Percentiles rank a stretch among this genome's conserved stretches.
phyloP scores from a whole-genome alignment of 2,888 invertebrate genomes.

The Eupelmus urozonus region DNA sequence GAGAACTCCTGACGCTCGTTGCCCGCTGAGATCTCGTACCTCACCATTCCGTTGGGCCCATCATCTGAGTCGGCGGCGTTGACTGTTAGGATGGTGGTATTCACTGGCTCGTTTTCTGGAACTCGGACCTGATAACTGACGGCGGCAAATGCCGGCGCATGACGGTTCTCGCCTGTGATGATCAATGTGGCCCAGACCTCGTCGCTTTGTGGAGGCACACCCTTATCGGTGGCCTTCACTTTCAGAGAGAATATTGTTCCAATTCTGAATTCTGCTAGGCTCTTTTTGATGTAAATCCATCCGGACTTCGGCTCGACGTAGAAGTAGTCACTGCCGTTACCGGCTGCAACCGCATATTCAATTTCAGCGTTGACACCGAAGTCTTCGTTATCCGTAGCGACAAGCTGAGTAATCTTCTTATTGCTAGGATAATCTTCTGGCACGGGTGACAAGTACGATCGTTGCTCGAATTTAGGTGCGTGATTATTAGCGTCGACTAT shows the following conservation, averaged over 20 bases:
- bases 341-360: slow-evolving; percentile 85
- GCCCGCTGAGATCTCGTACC: slow-evolving; percentile 90
- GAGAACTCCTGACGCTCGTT: slow-evolving; percentile 89
- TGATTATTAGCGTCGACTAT: slow-evolving; percentile 96
- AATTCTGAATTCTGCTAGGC: slow-evolving; percentile 80
- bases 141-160: slow-evolving; percentile 89
- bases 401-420: slow-evolving; percentile 85
- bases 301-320: slow-evolving; percentile 87
- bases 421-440: slow-evolving; percentile 87
- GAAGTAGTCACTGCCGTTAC: slow-evolving; percentile 89
- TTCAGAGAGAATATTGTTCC: slow-evolving; percentile 80
- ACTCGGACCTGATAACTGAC: slow-evolving; percentile 93
- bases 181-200: slow-evolving; percentile 86
- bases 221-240: slow-evolving; percentile 90
- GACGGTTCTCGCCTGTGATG: slow-evolving; percentile 90
- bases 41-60: slow-evolving; percentile 93
- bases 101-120: slow-evolving; percentile 93
- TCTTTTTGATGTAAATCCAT: slow-evolving; percentile 86
- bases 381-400: slow-evolving; percentile 88
- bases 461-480: slow-evolving; percentile 88
- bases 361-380: slow-evolving; percentile 94
- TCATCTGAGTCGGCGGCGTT: slow-evolving; percentile 90
- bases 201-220: slow-evolving; percentile 91
- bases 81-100: slow-evolving; percentile 90
- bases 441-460: slow-evolving; percentile 88